Base-by-base conservation (phyloP, 1,140 invertebrate species). In the Prorops nasuta region DNA sequence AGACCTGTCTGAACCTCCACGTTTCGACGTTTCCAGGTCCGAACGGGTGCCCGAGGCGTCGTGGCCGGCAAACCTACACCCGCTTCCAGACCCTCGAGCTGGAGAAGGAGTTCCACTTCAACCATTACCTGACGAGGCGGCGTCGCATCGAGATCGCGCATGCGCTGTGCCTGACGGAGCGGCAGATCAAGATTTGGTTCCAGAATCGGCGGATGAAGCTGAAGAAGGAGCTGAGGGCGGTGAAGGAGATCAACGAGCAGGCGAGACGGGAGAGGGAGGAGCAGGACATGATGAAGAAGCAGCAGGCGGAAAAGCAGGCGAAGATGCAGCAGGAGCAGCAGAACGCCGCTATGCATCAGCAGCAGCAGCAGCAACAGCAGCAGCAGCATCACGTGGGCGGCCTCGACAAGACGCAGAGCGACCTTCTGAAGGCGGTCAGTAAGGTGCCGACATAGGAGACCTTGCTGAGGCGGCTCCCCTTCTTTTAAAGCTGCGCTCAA, bases 61-160 rank as follows among this genome's bases (percentile, higher is more conserved):
- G 94, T 64, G 94, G 94, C 40, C 83, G 95, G 49, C 94, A 98
- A 77, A 98, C 95, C 2, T 98, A 98, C 83, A 97, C 94, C 48
- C 87, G 92, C 61, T 95, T 94, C 81, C 92, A 95, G 76, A 95
- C 92, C 1, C 77, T 95, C 69, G 92, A 96, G 73, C 82, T 96
- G 71, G 96, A 98, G 77, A 98, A 98, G 78, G 96, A 98, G 80
- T 98, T 98, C 77, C 95, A 98, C 76, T 98, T 96, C 79, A 98
- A 97, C 78, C 93, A 96, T 67, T 98, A 98, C 79, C 83, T 98
- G 71, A 98, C 95, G 59, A 84, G 94, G 69, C 84, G 94, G 73
- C 86, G 95, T 71, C 85, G 95, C 79, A 97, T 98, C 80, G 95
- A 98, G 78, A 96, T 98, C 60, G 94, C 94, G 8, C 94, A 97